A percentile compares a stretch with the other conserved stretches of the same genome.
Conservation (phyloP, 2,888 invertebrate species). For the Helobdella robusta region DNA sequence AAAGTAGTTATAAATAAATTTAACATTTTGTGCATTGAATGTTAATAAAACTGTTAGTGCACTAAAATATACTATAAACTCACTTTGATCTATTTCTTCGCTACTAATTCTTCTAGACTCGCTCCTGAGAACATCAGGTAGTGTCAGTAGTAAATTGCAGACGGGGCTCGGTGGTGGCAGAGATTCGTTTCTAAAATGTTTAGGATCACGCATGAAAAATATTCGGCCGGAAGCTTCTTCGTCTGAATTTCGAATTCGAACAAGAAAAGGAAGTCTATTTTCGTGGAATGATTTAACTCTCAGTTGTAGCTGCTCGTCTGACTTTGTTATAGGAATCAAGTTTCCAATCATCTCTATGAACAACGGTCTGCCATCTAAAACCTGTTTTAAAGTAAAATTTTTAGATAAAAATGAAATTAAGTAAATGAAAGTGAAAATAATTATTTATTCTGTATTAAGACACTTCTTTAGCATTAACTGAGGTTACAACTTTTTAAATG, state of each 20-base stretch:
- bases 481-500: neutral
- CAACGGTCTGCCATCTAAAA: conserved; percentile 83
- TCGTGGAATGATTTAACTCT: conserved; percentile 93
- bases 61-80: no score
- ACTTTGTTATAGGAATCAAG: conserved; percentile 82
- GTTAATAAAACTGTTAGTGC: no score
- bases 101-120: conserved; percentile 18
- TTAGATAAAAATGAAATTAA: neutral
- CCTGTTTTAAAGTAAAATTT: conserved; percentile 54
- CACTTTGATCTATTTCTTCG: conserved; percentile 5
- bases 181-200: conserved; percentile 69
- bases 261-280: conserved; percentile 88
- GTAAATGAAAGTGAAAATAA: neutral
- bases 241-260: conserved; percentile 71
- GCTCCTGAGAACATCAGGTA: conserved; percentile 61
- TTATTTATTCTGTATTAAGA: neutral
- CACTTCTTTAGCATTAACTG: neutral
- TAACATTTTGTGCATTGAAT: no score
- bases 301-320: conserved; percentile 86
- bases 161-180: conserved; percentile 86
- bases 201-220: conserved; percentile 92
- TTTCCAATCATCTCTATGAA: conserved; percentile 95
- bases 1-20: no score
- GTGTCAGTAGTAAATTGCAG: conserved; percentile 70
- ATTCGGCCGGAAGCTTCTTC: conserved; percentile 81